phyloP scores from a whole-genome alignment of 2,797 vertebrate genomes.

The Sorex maritimensis region DNA sequence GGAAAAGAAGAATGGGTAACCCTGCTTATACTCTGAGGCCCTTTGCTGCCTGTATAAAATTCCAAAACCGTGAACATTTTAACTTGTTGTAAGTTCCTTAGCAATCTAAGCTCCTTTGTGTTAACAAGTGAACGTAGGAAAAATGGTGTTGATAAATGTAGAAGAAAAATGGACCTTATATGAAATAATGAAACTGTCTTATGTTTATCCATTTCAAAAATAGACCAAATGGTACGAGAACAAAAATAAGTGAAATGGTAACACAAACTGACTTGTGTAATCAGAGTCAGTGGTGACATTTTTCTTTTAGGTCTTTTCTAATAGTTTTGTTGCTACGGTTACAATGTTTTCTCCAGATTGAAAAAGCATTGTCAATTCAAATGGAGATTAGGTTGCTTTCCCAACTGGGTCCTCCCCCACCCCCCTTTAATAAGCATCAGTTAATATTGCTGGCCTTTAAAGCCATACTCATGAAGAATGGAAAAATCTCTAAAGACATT shows the following conservation, averaged over 20 bases:
- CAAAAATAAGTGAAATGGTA: constrained; percentile 71
- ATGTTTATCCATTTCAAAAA: constrained; percentile 64
- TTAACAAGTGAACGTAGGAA: constrained; percentile 12
- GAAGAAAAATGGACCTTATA: constrained; percentile 48
- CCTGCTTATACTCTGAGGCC: background rate
- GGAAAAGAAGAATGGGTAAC: background rate
- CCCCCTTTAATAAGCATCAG: constrained; percentile 41
- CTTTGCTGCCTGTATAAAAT: constrained; percentile 49
- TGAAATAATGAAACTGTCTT: constrained; percentile 60
- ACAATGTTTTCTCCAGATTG: constrained; percentile 70
- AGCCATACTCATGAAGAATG: constrained; percentile 38
- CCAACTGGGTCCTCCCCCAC: constrained; percentile 20
- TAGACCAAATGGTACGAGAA: constrained; percentile 52
- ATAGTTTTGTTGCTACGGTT: constrained; percentile 73
- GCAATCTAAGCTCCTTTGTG: constrained; percentile 42
- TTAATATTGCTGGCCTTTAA: constrained; percentile 46
- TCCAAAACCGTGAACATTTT: constrained; percentile 44
- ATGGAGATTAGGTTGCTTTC: constrained; percentile 65
- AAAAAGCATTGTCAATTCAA: constrained; percentile 58
- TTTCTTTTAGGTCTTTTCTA: constrained; percentile 63
- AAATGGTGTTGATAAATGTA: constrained; percentile 15
- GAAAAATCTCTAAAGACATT: constrained; percentile 34
- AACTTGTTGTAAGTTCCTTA: background rate
- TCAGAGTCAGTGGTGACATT: constrained; percentile 59
- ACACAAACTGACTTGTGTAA: constrained; percentile 61